Conservation (phyloP, 2,113 vertebrate species). For the Heterocephalus glaber region DNA sequence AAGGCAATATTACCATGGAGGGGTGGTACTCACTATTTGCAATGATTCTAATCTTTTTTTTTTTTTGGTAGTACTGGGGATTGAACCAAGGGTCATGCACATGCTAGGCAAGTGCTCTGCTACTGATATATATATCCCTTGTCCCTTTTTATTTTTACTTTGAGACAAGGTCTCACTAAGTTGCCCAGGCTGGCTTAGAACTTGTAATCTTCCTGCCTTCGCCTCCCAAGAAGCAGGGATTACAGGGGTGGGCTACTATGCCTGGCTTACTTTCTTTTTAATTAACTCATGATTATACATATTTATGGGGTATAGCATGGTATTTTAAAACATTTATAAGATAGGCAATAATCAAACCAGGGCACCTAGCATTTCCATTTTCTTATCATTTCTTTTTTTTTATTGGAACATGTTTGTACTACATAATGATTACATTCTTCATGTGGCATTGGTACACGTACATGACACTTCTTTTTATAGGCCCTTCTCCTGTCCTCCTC, state of each 20-base stretch:
- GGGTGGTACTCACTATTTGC: not conserved
- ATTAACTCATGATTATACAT: not conserved
- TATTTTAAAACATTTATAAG: not conserved
- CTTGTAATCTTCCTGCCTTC: not conserved
- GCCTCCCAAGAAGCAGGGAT: not conserved
- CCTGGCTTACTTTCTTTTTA: not conserved
- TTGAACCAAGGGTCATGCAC: not conserved
- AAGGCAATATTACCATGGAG: not conserved
- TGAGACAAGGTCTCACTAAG: not conserved
- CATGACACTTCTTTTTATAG: not conserved
- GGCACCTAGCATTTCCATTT: not conserved
- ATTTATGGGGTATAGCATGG: not conserved
- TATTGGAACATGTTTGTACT: not conserved
- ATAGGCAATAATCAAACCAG: not conserved
- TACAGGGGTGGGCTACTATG: not conserved
- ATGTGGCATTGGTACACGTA: not conserved
- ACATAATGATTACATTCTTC: not conserved
- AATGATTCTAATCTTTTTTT: slow-evolving; percentile 7
- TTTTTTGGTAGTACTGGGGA: not conserved
- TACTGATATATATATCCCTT: not conserved
- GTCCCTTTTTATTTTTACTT: not conserved
- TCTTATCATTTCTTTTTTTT: not conserved
- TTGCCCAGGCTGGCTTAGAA: not conserved
- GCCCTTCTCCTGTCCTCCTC: not conserved
- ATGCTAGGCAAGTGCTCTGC: not conserved